Evolutionary conservation across 2,113 vertebrate genomes (phyloP).

Genomic region (Melospiza melodia): DNA sequence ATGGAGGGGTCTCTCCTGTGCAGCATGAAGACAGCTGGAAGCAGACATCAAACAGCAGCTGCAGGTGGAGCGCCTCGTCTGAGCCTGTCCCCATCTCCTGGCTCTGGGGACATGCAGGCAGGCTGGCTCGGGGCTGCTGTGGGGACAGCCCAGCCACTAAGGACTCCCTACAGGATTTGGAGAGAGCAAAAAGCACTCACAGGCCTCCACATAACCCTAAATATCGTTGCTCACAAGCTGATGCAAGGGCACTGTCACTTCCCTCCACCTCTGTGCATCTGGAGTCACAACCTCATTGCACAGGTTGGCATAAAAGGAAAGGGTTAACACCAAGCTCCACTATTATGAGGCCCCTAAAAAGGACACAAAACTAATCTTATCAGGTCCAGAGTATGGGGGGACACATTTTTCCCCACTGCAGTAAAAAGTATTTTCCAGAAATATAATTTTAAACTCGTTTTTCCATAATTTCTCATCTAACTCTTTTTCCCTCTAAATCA

Average conservation of each 20-base stretch:
- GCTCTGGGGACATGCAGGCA: accelerated
- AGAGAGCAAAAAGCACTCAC: neutral
- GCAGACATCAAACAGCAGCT: neutral
- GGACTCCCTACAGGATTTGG: neutral
- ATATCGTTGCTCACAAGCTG: neutral
- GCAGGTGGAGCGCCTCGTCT: accelerated
- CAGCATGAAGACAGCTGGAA: neutral
- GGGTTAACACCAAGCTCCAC: neutral
- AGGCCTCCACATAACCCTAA: neutral
- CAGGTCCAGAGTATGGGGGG: neutral
- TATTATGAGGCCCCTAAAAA: neutral
- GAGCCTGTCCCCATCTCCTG: accelerated
- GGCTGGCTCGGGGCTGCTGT: neutral
- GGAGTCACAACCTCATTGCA: neutral
- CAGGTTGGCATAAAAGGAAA: neutral
- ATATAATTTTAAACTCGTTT: neutral
- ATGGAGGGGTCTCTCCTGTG: neutral
- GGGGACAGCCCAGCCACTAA: neutral
- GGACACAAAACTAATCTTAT: neutral
- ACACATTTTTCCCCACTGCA: neutral
- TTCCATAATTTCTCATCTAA: neutral
- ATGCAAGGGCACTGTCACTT: neutral
- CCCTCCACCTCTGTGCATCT: accelerated
- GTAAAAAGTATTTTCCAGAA: neutral
- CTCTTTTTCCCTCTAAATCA: neutral